phyloP scores from a whole-genome alignment of 2,888 invertebrate species.

The Agapostemon virescens region DNA sequence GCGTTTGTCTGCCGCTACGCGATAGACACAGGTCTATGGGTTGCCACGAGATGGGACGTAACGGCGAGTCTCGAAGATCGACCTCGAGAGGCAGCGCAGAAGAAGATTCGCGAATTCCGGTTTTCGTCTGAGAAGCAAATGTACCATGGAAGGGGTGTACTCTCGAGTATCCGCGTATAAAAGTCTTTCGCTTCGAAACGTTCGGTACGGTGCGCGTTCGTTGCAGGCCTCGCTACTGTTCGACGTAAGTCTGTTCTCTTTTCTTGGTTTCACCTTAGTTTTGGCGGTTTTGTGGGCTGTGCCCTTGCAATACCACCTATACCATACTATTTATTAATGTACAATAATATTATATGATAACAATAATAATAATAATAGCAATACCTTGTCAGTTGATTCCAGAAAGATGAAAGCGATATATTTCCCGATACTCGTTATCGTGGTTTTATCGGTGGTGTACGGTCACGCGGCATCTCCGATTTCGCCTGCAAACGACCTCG shows the following conservation, averaged over 20 bases:
- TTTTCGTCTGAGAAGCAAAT: slow-evolving; percentile 6
- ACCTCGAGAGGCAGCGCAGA: background rate
- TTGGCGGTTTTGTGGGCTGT: background rate
- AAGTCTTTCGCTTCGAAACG: slow-evolving; percentile 30
- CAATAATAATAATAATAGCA: background rate
- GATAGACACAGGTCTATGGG: too few species aligned
- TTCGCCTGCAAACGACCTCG: background rate
- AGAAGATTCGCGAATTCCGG: slow-evolving; percentile 47
- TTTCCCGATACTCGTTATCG: background rate
- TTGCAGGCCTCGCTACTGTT: slow-evolving; percentile 11
- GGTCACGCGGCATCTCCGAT: background rate
- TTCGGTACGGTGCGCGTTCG: slow-evolving; percentile 20
- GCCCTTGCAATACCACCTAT: background rate
- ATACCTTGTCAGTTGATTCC: background rate
- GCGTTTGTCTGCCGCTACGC: too few species aligned
- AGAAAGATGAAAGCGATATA: slow-evolving; percentile 29
- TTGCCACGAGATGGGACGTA: background rate
- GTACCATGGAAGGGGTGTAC: slow-evolving; percentile 47
- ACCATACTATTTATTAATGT: too few species aligned
- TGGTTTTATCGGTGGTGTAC: background rate
- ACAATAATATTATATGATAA: background rate
- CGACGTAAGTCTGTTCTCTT: slow-evolving; percentile 24
- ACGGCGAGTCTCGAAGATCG: background rate
- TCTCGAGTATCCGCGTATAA: slow-evolving; percentile 41
- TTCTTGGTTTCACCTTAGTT: background rate